phyloP scores from a whole-genome alignment of 2,888 invertebrate genomes.

The Drosophila mimetica region DNA sequence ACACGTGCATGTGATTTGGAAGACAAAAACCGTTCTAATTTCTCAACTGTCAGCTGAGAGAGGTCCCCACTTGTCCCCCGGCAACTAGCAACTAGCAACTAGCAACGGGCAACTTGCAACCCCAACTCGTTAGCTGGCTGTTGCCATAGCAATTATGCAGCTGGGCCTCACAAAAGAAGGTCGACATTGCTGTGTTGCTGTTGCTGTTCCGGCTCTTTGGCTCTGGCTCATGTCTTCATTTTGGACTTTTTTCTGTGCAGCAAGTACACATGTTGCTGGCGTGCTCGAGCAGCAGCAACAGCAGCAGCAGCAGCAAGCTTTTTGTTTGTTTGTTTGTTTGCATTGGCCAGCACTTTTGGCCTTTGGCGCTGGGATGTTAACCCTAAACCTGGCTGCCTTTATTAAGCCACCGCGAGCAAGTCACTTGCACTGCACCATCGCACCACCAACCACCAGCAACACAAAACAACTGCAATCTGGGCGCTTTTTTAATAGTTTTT shows the following conservation, averaged over 20 bases:
- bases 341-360: conserved; percentile 77
- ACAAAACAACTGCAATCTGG: conserved; percentile 54
- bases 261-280: conserved; percentile 70
- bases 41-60: conserved; percentile 77
- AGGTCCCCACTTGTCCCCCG: conserved; percentile 38
- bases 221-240: conserved; percentile 70
- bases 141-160: conserved; percentile 72
- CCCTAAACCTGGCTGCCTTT: conserved; percentile 72
- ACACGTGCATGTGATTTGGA: conserved; percentile 77
- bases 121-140: conserved; percentile 69
- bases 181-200: conserved; percentile 52
- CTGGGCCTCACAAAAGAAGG: conserved; percentile 73
- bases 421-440: conserved; percentile 59
- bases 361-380: conserved; percentile 74
- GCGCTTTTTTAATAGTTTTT: conserved; percentile 68
- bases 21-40: conserved; percentile 77
- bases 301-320: conserved; percentile 42
- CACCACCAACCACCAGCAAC: conserved; percentile 6
- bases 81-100: conserved; percentile 23
- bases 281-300: conserved; percentile 56
- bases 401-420: conserved; percentile 70
- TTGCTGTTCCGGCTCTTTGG: conserved; percentile 26
- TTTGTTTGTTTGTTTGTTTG: conserved; percentile 76
- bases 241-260: conserved; percentile 58
- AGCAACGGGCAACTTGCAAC: conserved; percentile 25